Evolutionary conservation across 2,797 vertebrate genomes (phyloP).

Genomic region (Peromyscus eremicus): DNA sequence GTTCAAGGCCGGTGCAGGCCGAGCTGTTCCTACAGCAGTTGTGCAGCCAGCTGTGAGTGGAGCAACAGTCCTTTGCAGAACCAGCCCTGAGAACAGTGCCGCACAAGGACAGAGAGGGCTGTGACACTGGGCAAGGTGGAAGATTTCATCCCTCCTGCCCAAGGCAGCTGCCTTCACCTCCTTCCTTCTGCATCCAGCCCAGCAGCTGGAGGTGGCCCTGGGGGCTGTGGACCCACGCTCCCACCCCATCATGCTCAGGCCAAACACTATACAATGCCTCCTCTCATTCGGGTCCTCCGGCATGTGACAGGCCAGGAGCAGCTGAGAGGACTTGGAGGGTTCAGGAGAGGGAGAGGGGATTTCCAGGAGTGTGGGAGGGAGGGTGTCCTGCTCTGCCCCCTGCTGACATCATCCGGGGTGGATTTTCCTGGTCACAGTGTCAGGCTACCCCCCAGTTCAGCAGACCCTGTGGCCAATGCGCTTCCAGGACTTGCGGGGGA

Average conservation of each 20-base stretch:
- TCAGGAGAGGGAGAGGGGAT: constrained; percentile 45
- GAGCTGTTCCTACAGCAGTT: not conserved
- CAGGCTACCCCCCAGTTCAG: not conserved
- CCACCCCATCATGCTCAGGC: not conserved
- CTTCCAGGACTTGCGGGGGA: not conserved
- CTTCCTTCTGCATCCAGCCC: constrained; percentile 41
- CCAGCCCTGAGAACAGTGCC: not conserved
- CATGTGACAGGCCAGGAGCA: constrained; percentile 77
- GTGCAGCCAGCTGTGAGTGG: not conserved
- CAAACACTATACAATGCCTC: constrained; percentile 71
- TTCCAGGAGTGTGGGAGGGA: constrained; percentile 58
- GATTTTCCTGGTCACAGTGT: constrained; percentile 11
- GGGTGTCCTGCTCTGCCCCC: not conserved
- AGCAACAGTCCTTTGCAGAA: not conserved
- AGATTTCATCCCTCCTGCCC: not conserved
- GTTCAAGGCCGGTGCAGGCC: not conserved
- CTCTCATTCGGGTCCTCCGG: constrained; percentile 67
- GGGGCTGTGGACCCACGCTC: not conserved
- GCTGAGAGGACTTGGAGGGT: constrained; percentile 67
- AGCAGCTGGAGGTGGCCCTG: not conserved
- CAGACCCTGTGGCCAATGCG: not conserved
- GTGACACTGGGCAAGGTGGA: not conserved
- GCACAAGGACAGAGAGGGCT: not conserved
- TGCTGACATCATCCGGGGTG: not conserved
- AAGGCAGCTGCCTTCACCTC: not conserved